Evolutionary conservation across 1,140 invertebrate genomes (phyloP), one percentile per base, ranked within the genome.

Genomic region (Aphis craccivora): DNA sequence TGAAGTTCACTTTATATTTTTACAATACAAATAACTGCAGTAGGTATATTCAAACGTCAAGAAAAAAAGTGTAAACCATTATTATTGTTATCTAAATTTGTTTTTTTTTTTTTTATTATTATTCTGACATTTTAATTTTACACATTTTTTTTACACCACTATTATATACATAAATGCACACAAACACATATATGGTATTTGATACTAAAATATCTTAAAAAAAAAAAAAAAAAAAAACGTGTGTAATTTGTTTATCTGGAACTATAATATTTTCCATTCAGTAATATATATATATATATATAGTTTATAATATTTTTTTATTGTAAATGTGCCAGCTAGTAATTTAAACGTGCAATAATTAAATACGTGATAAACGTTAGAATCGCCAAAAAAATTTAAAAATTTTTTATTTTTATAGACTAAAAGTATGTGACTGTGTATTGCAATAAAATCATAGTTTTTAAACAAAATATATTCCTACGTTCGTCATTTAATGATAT

Each of bases 81-180:
- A 76, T 76, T 76, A 76, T 76, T 76, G 30, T n/a, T 76, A 76
- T 76, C n/a, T 76, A 76, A 76, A 67, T 67, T 76, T 51, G 14
- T 18, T 60, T 51, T 60, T 60, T 51, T 51, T 18, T 51, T 60
- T 60, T 60, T 76, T 76, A n/a, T n/a, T n/a, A n/a, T n/a, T 18
- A n/a, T n/a, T n/a, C 5, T 18, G 30, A 76, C 60, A 76, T 20
- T 76, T 76, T n/a, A n/a, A 76, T 76, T 76, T n/a, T n/a, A 67
- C 14, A 67, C 30, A 67, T 67, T 18, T 67, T 67, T 60, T 67
- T 67, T n/a, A 67, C 60, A 67, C 14, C 14, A n/a, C 11, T 18
- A 30, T 60, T 11, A 14, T n/a, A 14, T 18, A 67, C 4, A 18
- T 67, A 30, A 30, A 67, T 14, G 30, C 4, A n/a, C 14, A 18